Evolutionary conservation across 2,113 vertebrate species (phyloP), one percentile per base, ranked within the genome.

Genomic region (Halcyon senegalensis): DNA sequence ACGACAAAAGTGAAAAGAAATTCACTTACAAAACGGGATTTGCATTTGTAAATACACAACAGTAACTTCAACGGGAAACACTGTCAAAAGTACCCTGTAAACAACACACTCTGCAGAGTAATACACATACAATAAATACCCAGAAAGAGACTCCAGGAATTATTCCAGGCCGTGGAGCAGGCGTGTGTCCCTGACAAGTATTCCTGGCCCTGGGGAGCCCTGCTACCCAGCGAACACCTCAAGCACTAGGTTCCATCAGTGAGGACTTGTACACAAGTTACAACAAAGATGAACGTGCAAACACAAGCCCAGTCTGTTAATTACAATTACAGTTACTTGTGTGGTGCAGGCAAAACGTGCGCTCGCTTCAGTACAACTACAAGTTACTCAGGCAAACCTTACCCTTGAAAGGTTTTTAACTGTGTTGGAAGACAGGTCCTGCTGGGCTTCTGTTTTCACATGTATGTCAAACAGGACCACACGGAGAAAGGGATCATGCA

Each of bases 241-340:
- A n/a, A n/a, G 17, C 16, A 21, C 27, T 9, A 5, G 0, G 3
- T 35, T 79, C 73, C 44, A 8, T 27, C 11, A 1, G 12, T 0
- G 1, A 64, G n/a, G n/a, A 37, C 53, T 72, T 55, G 14, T 12
- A 43, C 50, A 13, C 11, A n/a, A 60, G 60, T 41, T 68, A 62
- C 35, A 43, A 11, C 7, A 27, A 16, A 64, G n/a, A 33, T 4
- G 43, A 68, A 58, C 8, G 19, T 0, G 8, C 17, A 53, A 80
- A 24, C 50, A 24, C 10, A 48, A 66, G 17, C 31, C 20, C 41
- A 28, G 37, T 16, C 28, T 1, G 4, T 55, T 62, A 75, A 33
- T 39, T 18, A 17, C 31, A 27, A 63, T n/a, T 30, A 20, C 41
- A 67, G 15, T 55, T 23, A 53, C 41, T 56, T 6, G 0, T 9